These are phyloP conservation scores for Marasmarcha lunaedactyla DNA, from an alignment of 2,888 invertebrate species.

Conservation along the genomic window DNA sequence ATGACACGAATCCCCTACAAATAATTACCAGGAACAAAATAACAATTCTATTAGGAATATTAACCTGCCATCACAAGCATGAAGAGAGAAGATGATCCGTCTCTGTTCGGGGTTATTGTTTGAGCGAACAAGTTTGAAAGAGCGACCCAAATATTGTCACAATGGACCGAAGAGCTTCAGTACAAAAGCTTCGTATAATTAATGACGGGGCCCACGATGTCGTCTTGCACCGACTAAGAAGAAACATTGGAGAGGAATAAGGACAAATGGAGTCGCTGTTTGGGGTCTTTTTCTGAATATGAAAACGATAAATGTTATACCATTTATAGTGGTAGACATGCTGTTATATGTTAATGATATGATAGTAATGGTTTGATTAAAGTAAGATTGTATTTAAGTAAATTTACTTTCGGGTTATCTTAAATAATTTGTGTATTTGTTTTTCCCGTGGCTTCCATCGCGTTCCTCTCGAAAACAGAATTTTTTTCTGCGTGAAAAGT, in stretches of 20 bases:
- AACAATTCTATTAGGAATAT: constrained; percentile 22
- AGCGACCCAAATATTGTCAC: constrained; percentile 65
- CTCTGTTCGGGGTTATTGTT: constrained; percentile 51
- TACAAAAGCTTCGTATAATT: constrained; percentile 66
- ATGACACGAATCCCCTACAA: no score
- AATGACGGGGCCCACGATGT: constrained; percentile 62
- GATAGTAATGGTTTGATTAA: no score
- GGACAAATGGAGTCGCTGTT: constrained; percentile 21
- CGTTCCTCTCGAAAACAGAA: no score
- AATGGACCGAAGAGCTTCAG: constrained; percentile 48
- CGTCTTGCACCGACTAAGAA: constrained; percentile 43
- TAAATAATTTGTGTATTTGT: no score
- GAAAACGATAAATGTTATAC: neutral
- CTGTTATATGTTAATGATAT: no score
- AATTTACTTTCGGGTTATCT: no score
- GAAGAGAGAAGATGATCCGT: constrained; percentile 37
- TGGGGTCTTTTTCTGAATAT: neutral
- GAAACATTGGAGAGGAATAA: constrained; percentile 18
- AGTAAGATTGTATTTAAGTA: no score
- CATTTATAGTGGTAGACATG: no score
- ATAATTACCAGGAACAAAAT: no score
- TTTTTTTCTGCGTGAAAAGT: no score
- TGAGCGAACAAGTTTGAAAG: constrained; percentile 40
- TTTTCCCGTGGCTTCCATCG: no score
- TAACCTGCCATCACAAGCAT: constrained; percentile 42